Base-by-base conservation (phyloP, 2,113 vertebrate species). In the Trogon surrucura region DNA sequence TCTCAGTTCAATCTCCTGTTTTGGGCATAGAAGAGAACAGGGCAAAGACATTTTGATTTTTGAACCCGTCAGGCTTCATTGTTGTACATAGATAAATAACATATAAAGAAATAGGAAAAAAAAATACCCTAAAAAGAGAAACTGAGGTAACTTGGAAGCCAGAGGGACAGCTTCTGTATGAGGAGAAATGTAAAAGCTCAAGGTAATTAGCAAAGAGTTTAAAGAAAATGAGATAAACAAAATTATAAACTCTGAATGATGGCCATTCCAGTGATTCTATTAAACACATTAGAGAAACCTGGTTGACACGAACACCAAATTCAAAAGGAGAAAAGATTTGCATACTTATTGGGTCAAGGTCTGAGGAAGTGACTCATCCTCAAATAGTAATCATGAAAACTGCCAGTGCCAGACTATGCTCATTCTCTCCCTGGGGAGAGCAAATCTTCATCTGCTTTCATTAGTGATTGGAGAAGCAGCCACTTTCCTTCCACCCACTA, bases 301-400 rank as follows among this genome's bases (percentile, higher is more conserved):
- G 21, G 26, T n/a, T 50, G 26, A 61, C 34, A 45, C 6, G 12
- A 87, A 51, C 34, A 65, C 4, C 75, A 56, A 85, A 74, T 9
- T 60, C 18, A 69, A 69, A 90, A 73, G 11, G 20, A 15, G 89
- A 21, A 89, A 86, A 38, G 16, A 65, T 32, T 45, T 88, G 41
- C 45, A 73, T 36, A 41, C 19, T 45, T 26, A 54, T n/a, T 29
- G 36, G 34, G n/a, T 83, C 70, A 82, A 66, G 30, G 54, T 73
- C 44, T 80, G 58, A 93, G 69, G 34, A 73, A 16, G 16, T 83
- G 91, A 94, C 36, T 88, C 89, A 88, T 80, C n/a, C 65, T 88
- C 38, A 71, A 79, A 66, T 41, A 27, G 10, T 94, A 62, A 84
- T 74, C 26, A 19, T 73, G 47, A 36, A 73, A 61, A 85, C 6